phyloP scores from a whole-genome alignment of 2,113 vertebrate species.

The Corydoras sp. region DNA sequence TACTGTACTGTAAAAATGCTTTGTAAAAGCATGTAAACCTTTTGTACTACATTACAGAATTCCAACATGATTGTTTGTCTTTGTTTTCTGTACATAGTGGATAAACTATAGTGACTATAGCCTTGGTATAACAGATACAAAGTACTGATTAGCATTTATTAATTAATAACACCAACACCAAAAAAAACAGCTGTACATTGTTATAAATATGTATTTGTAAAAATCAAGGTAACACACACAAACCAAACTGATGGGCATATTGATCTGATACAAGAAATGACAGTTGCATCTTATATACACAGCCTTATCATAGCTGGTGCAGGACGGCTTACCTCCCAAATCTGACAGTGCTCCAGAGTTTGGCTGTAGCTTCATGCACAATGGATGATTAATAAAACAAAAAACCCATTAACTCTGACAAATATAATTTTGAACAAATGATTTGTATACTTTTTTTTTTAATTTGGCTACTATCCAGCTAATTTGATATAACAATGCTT shows the following conservation, averaged over 20 bases:
- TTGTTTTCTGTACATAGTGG: no score
- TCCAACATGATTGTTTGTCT: no score
- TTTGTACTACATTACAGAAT: no score
- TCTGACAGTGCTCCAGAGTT: conserved; percentile 18
- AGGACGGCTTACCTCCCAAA: conserved; percentile 26
- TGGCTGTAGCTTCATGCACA: conserved; percentile 44
- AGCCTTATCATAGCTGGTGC: conserved; percentile 38
- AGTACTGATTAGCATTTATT: no score
- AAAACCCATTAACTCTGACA: conserved; percentile 69
- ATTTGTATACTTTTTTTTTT: conserved; percentile 63
- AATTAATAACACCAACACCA: no score
- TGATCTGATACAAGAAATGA: conserved; percentile 60
- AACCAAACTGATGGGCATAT: conserved; percentile 65
- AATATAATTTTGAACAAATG: conserved; percentile 65
- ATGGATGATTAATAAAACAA: conserved; percentile 76
- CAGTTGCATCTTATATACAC: conserved; percentile 39
- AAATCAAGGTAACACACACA: conserved; percentile 43
- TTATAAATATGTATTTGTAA: no score
- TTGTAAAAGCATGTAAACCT: no score
- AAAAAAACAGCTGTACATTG: no score
- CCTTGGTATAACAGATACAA: no score
- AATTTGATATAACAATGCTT: conserved; percentile 77
- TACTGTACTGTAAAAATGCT: no score
- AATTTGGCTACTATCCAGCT: conserved; percentile 71
- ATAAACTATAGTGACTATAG: no score